A percentile compares a stretch with the other conserved stretches of the same genome.
phyloP scores from a whole-genome alignment of 2,888 invertebrate species.

The Leptodirus hochenwartii region DNA sequence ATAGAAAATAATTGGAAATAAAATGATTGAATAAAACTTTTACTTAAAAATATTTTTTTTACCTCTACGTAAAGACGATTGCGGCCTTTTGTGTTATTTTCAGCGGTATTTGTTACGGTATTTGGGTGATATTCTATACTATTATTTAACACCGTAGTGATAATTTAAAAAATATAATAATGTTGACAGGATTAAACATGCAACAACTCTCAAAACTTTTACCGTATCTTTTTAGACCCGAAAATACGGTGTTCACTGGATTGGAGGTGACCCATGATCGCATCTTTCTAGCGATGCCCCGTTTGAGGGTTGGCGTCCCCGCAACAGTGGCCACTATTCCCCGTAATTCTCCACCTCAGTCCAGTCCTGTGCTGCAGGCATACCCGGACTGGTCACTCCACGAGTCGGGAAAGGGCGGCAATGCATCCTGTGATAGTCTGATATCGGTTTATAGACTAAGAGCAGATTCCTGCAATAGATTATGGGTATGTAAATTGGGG shows the following conservation, averaged over 20 bases:
- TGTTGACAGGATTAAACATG: too few relatives aligned
- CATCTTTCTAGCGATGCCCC: conserved; percentile 57
- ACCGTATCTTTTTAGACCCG: conserved; percentile 39
- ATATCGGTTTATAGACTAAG: conserved; percentile 63
- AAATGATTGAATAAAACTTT: too few relatives aligned
- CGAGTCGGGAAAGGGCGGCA: conserved; percentile 46
- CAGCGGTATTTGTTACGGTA: too few relatives aligned
- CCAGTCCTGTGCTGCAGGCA: conserved; percentile 36
- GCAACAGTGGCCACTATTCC: conserved; percentile 56
- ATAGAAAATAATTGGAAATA: too few relatives aligned
- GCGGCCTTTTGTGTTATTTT: too few relatives aligned
- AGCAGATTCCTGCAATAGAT: conserved; percentile 60
- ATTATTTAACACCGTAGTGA: too few relatives aligned
- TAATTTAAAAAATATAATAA: too few relatives aligned
- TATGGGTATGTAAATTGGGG: conserved; percentile 43
- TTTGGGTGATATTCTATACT: too few relatives aligned
- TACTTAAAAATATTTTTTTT: too few relatives aligned
- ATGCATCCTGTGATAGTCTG: conserved; percentile 58
- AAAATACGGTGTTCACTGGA: conserved; percentile 61
- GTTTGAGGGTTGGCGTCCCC: conserved; percentile 56
- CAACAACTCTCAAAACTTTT: too few relatives aligned
- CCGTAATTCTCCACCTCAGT: conserved; percentile 40
- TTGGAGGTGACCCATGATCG: conserved; percentile 52
- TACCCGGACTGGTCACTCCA: conserved; percentile 44
- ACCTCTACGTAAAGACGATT: too few relatives aligned